phyloP scores from a whole-genome alignment of 2,113 vertebrate genomes.

The Mesitornis unicolor region DNA sequence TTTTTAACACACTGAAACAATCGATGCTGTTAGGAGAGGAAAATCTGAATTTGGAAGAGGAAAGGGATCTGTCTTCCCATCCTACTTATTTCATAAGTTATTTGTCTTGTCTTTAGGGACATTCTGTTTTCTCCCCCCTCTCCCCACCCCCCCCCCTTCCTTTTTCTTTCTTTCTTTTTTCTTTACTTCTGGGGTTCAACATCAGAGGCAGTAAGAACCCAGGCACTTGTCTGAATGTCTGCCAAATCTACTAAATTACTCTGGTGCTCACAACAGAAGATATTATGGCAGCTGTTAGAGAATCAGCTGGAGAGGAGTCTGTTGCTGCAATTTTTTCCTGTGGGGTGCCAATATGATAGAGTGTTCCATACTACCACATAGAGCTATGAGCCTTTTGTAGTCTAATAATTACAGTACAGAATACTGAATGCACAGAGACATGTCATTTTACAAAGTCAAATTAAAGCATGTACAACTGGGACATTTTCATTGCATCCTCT shows the following conservation, averaged over 20 bases:
- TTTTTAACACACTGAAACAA: not conserved
- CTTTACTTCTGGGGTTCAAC: not conserved
- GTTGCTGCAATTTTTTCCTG: not conserved
- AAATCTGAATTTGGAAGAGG: not conserved
- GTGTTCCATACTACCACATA: not conserved
- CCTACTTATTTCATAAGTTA: not conserved
- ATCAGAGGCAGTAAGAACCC: not conserved
- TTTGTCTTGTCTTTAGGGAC: not conserved
- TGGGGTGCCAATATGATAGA: slow-evolving; percentile 15
- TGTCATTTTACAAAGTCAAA: not conserved
- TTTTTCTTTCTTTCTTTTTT: not conserved
- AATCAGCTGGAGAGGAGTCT: slow-evolving; percentile 3
- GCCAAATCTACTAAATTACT: not conserved
- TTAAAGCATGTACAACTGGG: not conserved
- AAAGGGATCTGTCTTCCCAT: not conserved
- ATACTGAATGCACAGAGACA: not conserved
- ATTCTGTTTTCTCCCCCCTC: not conserved
- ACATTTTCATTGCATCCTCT: not conserved
- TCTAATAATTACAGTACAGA: not conserved
- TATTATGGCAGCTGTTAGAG: not conserved
- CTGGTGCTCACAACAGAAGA: not conserved
- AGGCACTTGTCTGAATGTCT: not conserved
- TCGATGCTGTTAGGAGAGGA: not conserved
- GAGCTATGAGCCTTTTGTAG: not conserved
- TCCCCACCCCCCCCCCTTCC: rapidly evolving